Base-by-base conservation (phyloP, 2,888 invertebrate genomes). In the Lasiommata megera region DNA sequence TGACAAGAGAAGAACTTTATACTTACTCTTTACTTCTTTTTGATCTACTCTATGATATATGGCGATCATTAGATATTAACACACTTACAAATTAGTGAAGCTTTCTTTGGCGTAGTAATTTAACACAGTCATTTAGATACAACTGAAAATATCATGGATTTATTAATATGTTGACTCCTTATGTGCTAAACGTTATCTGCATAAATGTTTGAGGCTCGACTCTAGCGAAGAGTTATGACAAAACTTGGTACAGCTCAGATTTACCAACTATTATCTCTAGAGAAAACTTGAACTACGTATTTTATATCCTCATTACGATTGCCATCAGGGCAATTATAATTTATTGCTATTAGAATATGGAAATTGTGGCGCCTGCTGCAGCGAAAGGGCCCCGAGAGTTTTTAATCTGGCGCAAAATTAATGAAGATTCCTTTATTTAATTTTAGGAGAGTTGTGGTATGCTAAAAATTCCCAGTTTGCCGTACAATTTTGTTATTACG, bases 321-420 rank as follows among this genome's bases (percentile, higher is more conserved):
- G 60, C 67, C 71, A 74, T 76, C 70, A 69, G 71, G 72, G 74
- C 72, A 69, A 79, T 76, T 65, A 71, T 75, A 76, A 81, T 82
- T 84, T 80, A 83, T 81, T 68, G 76, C 76, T 74, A 74, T 80
- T 83, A 79, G 74, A 83, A 78, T 82, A 83, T 81, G 80, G 74
- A 77, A 84, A 80, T 80, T 66, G 69, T 62, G 68, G 72, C 70
- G 74, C 72, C 76, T 69, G 72, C 74, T 77, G 76, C 70, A 66
- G 67, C 56, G 60, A 69, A 72, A 77, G 73, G 73, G 75, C 70
- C 73, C 76, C 74, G 71, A 77, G 69, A 78, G 79, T 82, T 87
- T 86, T 84, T 84, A 84, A 86, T 84, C 82, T 79, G 70, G 74
- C 69, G 64, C 74, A 69, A 79, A 82, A 80, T 81, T 81, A 83